Evolutionary conservation across 1,140 invertebrate species (phyloP).

Genomic region (Liolophura sinensis): DNA sequence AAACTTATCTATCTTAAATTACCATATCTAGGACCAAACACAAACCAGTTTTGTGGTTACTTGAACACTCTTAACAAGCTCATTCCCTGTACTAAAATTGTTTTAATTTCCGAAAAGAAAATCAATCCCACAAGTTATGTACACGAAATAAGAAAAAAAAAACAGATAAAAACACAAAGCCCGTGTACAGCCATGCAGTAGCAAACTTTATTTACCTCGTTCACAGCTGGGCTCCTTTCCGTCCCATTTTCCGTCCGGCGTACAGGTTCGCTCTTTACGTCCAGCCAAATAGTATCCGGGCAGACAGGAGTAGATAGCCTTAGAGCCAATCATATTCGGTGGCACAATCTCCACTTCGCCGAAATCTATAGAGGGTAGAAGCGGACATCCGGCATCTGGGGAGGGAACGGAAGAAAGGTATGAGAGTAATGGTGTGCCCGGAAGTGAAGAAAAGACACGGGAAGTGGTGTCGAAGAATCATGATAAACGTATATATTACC

Average conservation of each 20-base stretch:
- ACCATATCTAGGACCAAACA: no score
- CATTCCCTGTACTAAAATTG: no score
- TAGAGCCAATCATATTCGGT: constrained; percentile 21
- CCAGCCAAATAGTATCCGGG: constrained; percentile 32
- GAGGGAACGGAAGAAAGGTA: background rate
- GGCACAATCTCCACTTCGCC: constrained; percentile 22
- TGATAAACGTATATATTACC: no score
- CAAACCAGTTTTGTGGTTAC: no score
- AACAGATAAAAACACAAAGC: no score
- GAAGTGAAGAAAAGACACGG: background rate
- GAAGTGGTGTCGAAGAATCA: background rate
- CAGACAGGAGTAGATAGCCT: constrained; percentile 27
- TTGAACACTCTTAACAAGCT: no score
- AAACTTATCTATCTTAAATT: no score
- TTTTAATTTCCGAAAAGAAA: no score
- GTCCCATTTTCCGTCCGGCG: constrained; percentile 34
- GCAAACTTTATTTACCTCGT: constrained; percentile 19
- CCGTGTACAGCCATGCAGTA: no score
- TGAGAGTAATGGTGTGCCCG: background rate
- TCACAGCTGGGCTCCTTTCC: constrained; percentile 38
- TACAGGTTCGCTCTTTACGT: constrained; percentile 23
- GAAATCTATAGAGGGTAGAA: constrained; percentile 21
- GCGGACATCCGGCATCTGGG: constrained; percentile 30
- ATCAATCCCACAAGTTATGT: no score
- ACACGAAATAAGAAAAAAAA: no score